Conservation (phyloP, 2,797 vertebrate genomes). For the Neosalanx taihuensis region DNA sequence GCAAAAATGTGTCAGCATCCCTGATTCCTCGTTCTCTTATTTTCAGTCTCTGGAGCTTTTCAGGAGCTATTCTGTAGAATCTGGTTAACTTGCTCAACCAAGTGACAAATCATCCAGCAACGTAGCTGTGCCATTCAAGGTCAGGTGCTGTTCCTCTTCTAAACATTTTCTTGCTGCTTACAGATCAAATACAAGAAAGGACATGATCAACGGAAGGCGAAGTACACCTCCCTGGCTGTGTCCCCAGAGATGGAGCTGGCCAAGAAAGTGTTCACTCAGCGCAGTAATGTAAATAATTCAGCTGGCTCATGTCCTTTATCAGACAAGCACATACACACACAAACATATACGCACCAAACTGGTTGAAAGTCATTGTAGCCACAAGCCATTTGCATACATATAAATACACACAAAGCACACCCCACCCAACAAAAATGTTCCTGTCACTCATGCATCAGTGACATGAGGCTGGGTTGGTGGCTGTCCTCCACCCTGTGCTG, state of each 20-base stretch:
- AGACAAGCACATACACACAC: background rate
- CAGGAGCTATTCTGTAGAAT: constrained; percentile 35
- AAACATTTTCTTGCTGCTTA: background rate
- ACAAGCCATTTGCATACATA: background rate
- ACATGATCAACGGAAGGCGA: constrained; percentile 78
- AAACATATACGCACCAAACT: background rate
- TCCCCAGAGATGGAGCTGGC: constrained; percentile 89
- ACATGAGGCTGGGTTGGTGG: background rate
- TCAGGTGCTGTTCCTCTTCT: constrained; percentile 15
- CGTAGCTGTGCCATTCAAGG: constrained; percentile 6
- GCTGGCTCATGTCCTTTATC: background rate
- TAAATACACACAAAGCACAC: background rate
- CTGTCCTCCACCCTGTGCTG: background rate
- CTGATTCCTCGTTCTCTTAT: background rate
- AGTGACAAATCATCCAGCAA: constrained; percentile 6
- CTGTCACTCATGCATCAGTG: background rate
- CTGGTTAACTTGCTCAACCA: background rate
- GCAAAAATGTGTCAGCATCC: background rate
- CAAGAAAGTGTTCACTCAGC: constrained; percentile 83
- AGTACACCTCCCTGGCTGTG: constrained; percentile 86
- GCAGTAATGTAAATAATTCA: constrained; percentile 85
- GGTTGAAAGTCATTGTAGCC: too few relatives aligned
- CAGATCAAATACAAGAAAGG: constrained; percentile 96
- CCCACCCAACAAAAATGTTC: background rate
- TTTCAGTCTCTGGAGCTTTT: constrained; percentile 1